Percentiles rank a stretch among this genome's conserved stretches.
These are phyloP conservation scores for Teleogryllus occipitalis DNA, from an alignment of 1,140 invertebrate species.

Conservation along the genomic window DNA sequence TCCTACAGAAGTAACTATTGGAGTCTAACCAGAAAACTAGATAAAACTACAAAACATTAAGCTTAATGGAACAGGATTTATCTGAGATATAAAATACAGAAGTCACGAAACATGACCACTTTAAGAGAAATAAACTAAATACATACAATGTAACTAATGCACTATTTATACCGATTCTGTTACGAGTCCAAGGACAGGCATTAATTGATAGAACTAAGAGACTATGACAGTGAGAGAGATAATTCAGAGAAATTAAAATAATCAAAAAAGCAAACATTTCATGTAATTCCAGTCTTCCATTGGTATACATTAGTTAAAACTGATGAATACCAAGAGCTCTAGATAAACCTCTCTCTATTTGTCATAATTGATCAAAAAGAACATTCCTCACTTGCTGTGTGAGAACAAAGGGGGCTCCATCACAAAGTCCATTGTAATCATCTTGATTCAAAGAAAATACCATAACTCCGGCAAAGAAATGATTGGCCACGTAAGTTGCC, in stretches of 20 bases:
- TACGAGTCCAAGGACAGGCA: neutral
- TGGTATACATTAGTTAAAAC: neutral
- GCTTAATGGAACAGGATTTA: no score
- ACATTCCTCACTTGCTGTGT: neutral
- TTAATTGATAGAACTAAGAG: neutral
- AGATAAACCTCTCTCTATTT: neutral
- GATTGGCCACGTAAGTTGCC: neutral
- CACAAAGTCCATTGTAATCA: neutral
- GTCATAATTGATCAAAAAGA: neutral
- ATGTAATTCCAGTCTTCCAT: neutral
- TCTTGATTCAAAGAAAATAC: constrained; percentile 5
- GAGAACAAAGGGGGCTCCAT: neutral
- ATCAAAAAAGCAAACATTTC: neutral
- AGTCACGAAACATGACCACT: no score
- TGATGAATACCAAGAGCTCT: neutral
- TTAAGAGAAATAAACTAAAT: no score
- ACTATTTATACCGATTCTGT: no score
- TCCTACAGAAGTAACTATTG: no score
- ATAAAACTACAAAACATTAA: no score
- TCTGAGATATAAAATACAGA: no score
- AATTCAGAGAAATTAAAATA: neutral
- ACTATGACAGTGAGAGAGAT: neutral
- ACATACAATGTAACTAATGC: no score
- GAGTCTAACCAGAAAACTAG: no score
- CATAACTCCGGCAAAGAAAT: neutral